Evolutionary conservation across 2,113 vertebrate species (phyloP).

Genomic region (Anhinga rufa): DNA sequence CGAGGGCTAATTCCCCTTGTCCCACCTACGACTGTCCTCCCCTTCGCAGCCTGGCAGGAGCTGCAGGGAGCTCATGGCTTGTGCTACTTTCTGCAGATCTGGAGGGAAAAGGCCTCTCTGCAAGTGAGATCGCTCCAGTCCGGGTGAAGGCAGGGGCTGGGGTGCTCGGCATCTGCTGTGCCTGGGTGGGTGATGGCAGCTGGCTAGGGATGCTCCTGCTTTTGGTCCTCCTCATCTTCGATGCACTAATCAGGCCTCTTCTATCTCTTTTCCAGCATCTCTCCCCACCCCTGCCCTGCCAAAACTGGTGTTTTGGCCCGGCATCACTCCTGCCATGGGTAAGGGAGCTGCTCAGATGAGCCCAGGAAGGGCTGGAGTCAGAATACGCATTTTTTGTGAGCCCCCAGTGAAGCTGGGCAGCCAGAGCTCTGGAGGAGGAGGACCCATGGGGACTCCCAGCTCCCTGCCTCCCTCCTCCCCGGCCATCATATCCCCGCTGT

Average conservation of each 20-base stretch:
- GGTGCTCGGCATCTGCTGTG: background rate
- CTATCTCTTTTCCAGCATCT: background rate
- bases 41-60: background rate
- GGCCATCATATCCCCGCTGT: rapidly evolving
- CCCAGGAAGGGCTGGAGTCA: background rate
- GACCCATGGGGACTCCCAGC: background rate
- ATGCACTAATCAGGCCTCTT: rapidly evolving
- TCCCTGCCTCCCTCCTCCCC: background rate
- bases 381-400: background rate
- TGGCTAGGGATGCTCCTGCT: background rate
- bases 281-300: background rate
- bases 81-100: background rate
- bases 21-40: background rate
- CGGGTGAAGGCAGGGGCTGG: rapidly evolving
- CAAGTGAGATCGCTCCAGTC: background rate
- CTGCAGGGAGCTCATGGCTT: background rate
- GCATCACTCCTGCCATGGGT: background rate
- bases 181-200: background rate
- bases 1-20: background rate
- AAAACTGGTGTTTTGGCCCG: rapidly evolving
- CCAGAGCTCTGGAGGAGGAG: background rate
- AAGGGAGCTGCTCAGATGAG: background rate
- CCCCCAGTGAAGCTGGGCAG: background rate
- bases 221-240: background rate
- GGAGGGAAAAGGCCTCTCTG: background rate